These are phyloP conservation scores for Drosophila persimilis DNA, from an alignment of 1,140 invertebrate species.

Conservation along the genomic window DNA sequence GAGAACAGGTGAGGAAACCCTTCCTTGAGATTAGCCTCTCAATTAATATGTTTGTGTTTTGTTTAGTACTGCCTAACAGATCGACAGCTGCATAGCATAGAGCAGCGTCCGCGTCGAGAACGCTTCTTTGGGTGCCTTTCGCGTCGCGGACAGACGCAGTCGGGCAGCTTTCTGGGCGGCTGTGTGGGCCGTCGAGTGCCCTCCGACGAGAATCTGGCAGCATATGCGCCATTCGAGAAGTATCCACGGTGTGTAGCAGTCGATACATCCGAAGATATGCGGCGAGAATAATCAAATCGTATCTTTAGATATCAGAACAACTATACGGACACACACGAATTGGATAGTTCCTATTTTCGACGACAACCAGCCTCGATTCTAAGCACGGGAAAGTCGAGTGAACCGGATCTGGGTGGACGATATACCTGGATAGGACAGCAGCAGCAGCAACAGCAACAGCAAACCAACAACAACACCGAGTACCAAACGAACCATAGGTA, in stretches of 20 bases:
- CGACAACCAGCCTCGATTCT: slow-evolving; percentile 89
- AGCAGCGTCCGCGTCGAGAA: slow-evolving; percentile 88
- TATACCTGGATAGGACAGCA: slow-evolving; percentile 67
- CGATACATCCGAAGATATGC: neutral
- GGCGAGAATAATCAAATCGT: neutral
- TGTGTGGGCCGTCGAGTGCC: slow-evolving; percentile 92
- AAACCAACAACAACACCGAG: slow-evolving; percentile 55
- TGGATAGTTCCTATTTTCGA: slow-evolving; percentile 90
- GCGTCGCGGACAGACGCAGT: slow-evolving; percentile 63
- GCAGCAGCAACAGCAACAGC: slow-evolving; percentile 12
- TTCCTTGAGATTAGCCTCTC: too few species aligned
- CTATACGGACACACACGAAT: slow-evolving; percentile 84
- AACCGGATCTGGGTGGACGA: slow-evolving; percentile 58
- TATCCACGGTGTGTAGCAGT: slow-evolving; percentile 85
- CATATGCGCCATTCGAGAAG: slow-evolving; percentile 89
- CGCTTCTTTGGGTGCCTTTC: slow-evolving; percentile 94
- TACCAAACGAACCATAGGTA: slow-evolving; percentile 68
- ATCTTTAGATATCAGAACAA: slow-evolving; percentile 65
- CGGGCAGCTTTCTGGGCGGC: slow-evolving; percentile 88
- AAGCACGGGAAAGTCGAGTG: slow-evolving; percentile 70
- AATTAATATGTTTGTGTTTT: slow-evolving; percentile 24
- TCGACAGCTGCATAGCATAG: slow-evolving; percentile 93
- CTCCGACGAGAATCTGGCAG: slow-evolving; percentile 92
- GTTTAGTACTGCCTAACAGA: slow-evolving; percentile 95
- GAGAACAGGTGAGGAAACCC: slow-evolving; percentile 84